A percentile compares a stretch with the other conserved stretches of the same genome.
Evolutionary conservation across 2,797 vertebrate genomes (phyloP).

Genomic region (Iguana delicatissima): DNA sequence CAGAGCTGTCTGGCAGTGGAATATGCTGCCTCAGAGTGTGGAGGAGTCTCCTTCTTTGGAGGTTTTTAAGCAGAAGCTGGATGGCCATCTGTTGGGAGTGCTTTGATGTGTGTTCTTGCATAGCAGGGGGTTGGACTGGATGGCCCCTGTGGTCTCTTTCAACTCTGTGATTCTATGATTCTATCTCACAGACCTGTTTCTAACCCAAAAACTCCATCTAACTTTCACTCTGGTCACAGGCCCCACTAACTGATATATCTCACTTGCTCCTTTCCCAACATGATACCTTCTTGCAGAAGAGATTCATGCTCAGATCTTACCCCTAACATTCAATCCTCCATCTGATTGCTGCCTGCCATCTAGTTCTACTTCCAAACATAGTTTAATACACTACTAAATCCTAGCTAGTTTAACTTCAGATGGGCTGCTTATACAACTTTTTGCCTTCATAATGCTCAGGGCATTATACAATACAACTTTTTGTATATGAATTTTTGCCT

Average conservation of each 20-base stretch:
- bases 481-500: not conserved
- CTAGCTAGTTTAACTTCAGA: not conserved
- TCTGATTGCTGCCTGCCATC: not conserved
- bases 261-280: not conserved
- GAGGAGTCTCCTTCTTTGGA: too few relatives aligned
- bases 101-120: too few relatives aligned
- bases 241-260: not conserved
- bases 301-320: not conserved
- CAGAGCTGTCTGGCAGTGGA: too few relatives aligned
- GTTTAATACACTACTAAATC: not conserved
- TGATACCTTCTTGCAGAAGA: not conserved
- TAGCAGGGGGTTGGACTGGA: too few relatives aligned
- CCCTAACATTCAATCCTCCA: not conserved
- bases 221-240: too few relatives aligned
- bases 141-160: too few relatives aligned
- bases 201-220: not conserved
- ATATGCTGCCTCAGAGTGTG: too few relatives aligned
- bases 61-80: too few relatives aligned
- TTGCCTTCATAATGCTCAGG: slow-evolving; percentile 2
- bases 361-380: not conserved
- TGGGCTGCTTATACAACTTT: not conserved
- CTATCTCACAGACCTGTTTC: too few relatives aligned
- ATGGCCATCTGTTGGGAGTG: too few relatives aligned
- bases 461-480: not conserved
- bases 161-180: too few relatives aligned